Evolutionary conservation across 2,113 vertebrate species (phyloP), one percentile per base, ranked within the genome.

Genomic region (Nerophis ophidion): DNA sequence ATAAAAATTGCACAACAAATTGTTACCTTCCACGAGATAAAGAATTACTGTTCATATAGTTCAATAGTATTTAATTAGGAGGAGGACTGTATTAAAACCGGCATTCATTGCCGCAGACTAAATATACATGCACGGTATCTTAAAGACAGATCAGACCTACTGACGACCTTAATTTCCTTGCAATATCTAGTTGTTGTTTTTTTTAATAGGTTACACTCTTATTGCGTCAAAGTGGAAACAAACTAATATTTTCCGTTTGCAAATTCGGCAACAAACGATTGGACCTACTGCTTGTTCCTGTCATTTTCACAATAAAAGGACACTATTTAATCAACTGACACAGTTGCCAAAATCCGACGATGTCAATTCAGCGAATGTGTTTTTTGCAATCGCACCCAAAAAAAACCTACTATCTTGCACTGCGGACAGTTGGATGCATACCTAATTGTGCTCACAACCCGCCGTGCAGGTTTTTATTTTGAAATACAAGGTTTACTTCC

Each of bases 211-310:
- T n/a, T 17, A 12, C 38, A 7, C 16, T 16, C 40, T 2, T 16
- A 34, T 2, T 46, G 42, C 60, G 40, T 63, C 26, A 26, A 26
- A 26, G 26, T 2, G 26, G 26, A 26, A 26, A 26, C 26, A 26
- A 26, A 26, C 26, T 26, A 26, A 2, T 3, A 26, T 19, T 15
- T 12, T 72, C 63, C 61, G 49, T 65, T 65, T 48, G 65, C 33
- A 72, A 82, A 87, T 84, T 55, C 83, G 86, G 65, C 79, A 82
- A 65, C 47, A 48, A 57, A 69, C 19, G 51, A 84, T 86, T 88
- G 83, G 84, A 61, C 68, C 2, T 48, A 33, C n/a, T 11, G 65
- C 65, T 62, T 74, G 0, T 7, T 38, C 0, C 7, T 0, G 7
- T 3, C 0, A 17, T 12, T 71, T 82, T 79, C 81, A 68, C 4